Base-by-base conservation (phyloP, 2,888 invertebrate genomes). In the Xestia ashworthii region DNA sequence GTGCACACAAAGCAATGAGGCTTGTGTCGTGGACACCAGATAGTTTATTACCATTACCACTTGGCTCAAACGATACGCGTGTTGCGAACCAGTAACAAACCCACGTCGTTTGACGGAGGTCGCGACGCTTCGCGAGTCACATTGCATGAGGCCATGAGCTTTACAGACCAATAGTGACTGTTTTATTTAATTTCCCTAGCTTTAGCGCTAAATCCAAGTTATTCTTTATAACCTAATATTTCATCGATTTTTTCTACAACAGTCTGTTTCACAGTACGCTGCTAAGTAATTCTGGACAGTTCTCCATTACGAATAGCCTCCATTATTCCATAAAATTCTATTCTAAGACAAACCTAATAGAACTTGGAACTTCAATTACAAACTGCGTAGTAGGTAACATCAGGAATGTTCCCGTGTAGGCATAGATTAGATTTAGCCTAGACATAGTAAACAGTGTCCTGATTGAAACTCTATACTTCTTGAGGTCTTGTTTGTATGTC, bases 381-480 rank as follows among this genome's bases (percentile, higher is more conserved):
- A 75, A 83, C 60, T 60, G 48, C 65, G 48, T 80, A 32, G 38
- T 58, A 16, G 16, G 69, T 60, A 41, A 66, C 44, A 58, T 72
- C n/a, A 55, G 53, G 62, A 76, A 76, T 67, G 58, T 58, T 76
- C 14, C 38, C 58, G 14, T 67, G n/a, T 77, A 66, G 53, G 53
- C 65, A 66, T 55, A 70, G 58, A 78, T 82, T 69, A 77, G 50
- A 82, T 82, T 77, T 65, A 69, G 71, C 71, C 67, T 72, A 62
- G 9, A 50, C 64, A 62, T 25, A 83, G 74, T 65, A 79, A 82
- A 82, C 74, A 66, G 53, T n/a, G 44, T 50, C 79, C 71, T 83
- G 83, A 79, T 82, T 82, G 82, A 74, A 82, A 83, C 71, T 74
- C 50, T 60, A 69, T 74, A 79, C 80, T 83, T 83, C 74, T 83